Evolutionary conservation across 1,140 invertebrate genomes (phyloP).

Genomic region (Drosophila lacertosa): DNA sequence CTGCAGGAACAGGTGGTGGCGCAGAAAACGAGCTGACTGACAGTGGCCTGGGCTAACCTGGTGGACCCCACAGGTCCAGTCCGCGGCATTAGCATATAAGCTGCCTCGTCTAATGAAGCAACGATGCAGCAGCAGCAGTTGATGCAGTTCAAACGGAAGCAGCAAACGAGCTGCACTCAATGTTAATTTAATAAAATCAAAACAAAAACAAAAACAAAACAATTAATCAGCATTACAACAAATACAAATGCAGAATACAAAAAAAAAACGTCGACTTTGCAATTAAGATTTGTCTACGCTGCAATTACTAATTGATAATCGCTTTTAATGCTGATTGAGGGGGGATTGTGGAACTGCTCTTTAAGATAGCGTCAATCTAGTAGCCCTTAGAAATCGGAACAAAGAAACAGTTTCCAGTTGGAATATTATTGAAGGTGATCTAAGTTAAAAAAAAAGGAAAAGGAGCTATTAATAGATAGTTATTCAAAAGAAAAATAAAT

Average conservation of each 20-base stretch:
- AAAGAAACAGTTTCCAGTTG: not conserved
- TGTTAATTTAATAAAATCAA: conserved; percentile 44
- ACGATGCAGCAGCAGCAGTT: conserved; percentile 49
- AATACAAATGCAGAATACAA: conserved; percentile 22
- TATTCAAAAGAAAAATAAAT: too few relatives aligned
- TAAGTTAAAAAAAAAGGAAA: too few relatives aligned
- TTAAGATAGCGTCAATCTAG: not conserved
- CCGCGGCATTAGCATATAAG: conserved; percentile 73
- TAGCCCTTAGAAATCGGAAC: not conserved
- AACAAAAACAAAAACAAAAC: conserved; percentile 69
- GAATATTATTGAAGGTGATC: too few relatives aligned
- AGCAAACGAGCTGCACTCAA: conserved; percentile 33
- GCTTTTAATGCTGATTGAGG: conserved; percentile 36
- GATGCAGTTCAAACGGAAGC: conserved; percentile 33
- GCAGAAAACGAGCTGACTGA: conserved; percentile 61
- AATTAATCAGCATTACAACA: conserved; percentile 63
- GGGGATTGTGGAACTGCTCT: conserved; percentile 1
- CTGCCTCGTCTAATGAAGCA: conserved; percentile 62
- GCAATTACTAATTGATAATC: conserved; percentile 42
- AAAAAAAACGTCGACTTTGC: conserved; percentile 37
- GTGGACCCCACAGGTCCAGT: conserved; percentile 60
- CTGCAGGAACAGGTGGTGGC: conserved; percentile 72
- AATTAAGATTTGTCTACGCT: conserved; percentile 32
- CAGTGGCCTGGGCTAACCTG: conserved; percentile 41
- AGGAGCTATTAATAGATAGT: too few relatives aligned